Conservation (phyloP, 2,797 vertebrate species). For the Pempheris klunzingeri region DNA sequence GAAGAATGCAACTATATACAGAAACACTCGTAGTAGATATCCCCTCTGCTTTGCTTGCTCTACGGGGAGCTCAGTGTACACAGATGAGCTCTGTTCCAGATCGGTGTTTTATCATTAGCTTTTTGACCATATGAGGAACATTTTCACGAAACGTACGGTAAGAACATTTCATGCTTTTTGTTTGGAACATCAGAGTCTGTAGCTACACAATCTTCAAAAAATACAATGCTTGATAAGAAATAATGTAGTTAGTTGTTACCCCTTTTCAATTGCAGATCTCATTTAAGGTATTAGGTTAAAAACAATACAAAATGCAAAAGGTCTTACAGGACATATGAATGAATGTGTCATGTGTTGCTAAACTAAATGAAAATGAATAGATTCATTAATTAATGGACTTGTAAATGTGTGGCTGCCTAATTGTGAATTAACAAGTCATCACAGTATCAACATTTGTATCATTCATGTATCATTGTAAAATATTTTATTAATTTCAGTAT, state of each 20-base stretch:
- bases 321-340: neutral
- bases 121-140: slow-evolving; percentile 3
- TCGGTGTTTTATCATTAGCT: neutral
- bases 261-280: neutral
- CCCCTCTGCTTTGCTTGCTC: neutral
- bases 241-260: neutral
- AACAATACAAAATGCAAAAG: neutral
- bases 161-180: slow-evolving; percentile 29
- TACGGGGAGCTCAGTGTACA: neutral
- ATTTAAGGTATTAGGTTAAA: neutral
- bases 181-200: neutral
- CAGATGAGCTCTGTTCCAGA: slow-evolving; percentile 5
- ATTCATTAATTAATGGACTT: too few species aligned
- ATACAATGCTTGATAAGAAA: neutral
- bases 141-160: slow-evolving; percentile 53
- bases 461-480: neutral
- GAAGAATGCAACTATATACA: slow-evolving; percentile 80
- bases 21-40: neutral
- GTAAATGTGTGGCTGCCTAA: neutral
- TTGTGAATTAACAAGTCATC: neutral
- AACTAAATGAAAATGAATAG: neutral
- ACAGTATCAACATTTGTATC: too few species aligned
- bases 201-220: neutral
- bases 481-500: neutral
- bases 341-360: neutral